These are phyloP conservation scores for Danaus plexippus DNA, from an alignment of 1,140 invertebrate genomes.

Conservation along the genomic window DNA sequence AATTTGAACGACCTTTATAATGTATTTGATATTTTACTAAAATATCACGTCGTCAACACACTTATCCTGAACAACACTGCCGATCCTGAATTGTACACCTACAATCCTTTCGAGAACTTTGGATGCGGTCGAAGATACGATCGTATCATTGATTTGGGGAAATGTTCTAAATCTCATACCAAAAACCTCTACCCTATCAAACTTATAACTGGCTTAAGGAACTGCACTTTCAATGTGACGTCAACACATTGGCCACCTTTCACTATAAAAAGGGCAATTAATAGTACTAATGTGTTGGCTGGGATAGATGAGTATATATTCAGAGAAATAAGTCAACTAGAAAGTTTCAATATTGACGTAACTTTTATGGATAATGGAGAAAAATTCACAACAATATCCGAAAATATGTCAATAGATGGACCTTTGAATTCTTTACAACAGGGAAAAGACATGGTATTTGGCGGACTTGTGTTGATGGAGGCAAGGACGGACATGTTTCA, in stretches of 20 bases:
- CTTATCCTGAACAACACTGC: constrained; percentile 24
- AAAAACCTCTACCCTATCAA: constrained; percentile 29
- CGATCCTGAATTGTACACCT: constrained; percentile 30
- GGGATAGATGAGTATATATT: constrained; percentile 43
- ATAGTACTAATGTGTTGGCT: not conserved
- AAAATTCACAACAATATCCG: constrained; percentile 25
- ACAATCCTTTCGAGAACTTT: constrained; percentile 43
- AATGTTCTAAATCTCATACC: constrained; percentile 13
- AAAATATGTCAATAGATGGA: constrained; percentile 29
- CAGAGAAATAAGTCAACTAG: constrained; percentile 27
- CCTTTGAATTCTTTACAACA: constrained; percentile 30
- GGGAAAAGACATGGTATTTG: constrained; percentile 35
- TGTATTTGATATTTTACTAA: constrained; percentile 32
- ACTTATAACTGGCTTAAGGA: constrained; percentile 21
- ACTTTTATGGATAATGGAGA: constrained; percentile 29
- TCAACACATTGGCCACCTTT: constrained; percentile 39
- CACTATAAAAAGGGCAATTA: constrained; percentile 20
- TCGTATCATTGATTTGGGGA: constrained; percentile 23
- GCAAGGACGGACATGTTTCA: constrained; percentile 30
- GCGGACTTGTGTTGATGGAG: constrained; percentile 33
- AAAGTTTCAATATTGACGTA: constrained; percentile 34
- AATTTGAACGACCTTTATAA: constrained; percentile 10
- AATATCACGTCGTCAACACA: constrained; percentile 28
- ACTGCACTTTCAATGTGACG: constrained; percentile 32
- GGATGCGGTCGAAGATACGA: constrained; percentile 31